Conservation (phyloP, 2,113 vertebrate genomes). For the Gavia stellata region DNA sequence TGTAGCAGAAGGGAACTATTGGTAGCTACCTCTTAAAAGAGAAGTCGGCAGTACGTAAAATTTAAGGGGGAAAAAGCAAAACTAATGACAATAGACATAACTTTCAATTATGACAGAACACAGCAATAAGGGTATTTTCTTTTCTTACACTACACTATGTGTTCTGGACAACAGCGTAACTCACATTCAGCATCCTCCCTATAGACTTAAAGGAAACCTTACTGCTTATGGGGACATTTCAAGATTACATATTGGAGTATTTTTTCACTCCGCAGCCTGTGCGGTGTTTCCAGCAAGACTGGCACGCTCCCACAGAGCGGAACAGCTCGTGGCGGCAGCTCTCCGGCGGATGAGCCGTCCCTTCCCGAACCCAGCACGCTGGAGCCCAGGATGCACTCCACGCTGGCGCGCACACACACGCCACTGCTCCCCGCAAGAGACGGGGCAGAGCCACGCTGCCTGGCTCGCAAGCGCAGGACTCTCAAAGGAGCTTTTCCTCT, state of each 20-base stretch:
- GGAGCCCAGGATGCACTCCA: rapidly evolving
- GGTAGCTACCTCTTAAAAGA: not conserved
- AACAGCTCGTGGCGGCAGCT: not conserved
- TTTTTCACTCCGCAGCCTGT: not conserved
- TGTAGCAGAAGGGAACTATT: not conserved
- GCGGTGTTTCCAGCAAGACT: not conserved
- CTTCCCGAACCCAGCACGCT: rapidly evolving
- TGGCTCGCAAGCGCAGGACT: no score
- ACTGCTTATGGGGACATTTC: not conserved
- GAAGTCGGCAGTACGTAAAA: not conserved
- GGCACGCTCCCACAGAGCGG: no score
- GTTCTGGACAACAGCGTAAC: not conserved
- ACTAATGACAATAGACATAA: not conserved
- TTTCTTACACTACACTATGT: not conserved
- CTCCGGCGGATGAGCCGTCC: not conserved
- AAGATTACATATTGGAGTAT: not conserved
- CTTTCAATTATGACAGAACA: not conserved
- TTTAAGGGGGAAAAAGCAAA: not conserved
- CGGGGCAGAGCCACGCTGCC: not conserved
- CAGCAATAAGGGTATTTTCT: not conserved
- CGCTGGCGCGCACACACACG: not conserved
- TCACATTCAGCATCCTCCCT: not conserved
- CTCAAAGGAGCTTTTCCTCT: not conserved
- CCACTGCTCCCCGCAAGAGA: rapidly evolving
- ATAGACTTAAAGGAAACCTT: not conserved